These are phyloP conservation scores for Mylabris phalerata DNA, from an alignment of 1,140 invertebrate genomes.

Conservation along the genomic window DNA sequence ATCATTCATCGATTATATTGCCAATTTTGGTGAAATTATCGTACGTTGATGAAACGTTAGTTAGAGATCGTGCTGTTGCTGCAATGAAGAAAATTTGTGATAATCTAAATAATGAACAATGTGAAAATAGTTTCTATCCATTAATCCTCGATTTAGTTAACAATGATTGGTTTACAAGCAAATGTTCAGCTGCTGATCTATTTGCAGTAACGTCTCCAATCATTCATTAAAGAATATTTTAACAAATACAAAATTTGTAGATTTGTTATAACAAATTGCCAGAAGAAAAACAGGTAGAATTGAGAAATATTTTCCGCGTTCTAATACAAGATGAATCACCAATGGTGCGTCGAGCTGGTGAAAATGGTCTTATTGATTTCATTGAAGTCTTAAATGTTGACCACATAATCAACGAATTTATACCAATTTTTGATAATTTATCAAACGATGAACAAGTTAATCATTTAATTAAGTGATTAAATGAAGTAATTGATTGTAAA, in stretches of 20 bases:
- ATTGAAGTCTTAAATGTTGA: constrained; percentile 24
- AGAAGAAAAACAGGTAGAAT: constrained; percentile 20
- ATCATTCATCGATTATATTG: constrained; percentile 27
- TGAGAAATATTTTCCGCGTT: constrained; percentile 27
- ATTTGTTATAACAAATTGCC: constrained; percentile 29
- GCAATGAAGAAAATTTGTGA: constrained; percentile 23
- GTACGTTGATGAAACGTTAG: constrained; percentile 27
- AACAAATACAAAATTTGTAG: constrained; percentile 19
- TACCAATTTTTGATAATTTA: constrained; percentile 33
- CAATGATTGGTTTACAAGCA: constrained; percentile 34
- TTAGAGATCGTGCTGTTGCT: constrained; percentile 29
- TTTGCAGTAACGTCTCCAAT: constrained; percentile 24
- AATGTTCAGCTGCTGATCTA: constrained; percentile 30
- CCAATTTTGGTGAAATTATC: constrained; percentile 27
- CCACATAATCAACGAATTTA: constrained; percentile 29
- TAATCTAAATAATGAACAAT: constrained; percentile 18
- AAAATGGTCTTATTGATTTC: constrained; percentile 22
- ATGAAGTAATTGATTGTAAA: no score
- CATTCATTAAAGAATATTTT: background rate
- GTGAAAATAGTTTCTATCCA: constrained; percentile 20
- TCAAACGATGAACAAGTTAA: constrained; percentile 34
- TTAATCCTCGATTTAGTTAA: constrained; percentile 21
- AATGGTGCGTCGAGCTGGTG: constrained; percentile 27
- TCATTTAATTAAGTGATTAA: no score
- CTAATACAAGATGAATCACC: constrained; percentile 35